Evolutionary conservation across 2,113 vertebrate species (phyloP).

Genomic region (Rhynchomys soricoides): DNA sequence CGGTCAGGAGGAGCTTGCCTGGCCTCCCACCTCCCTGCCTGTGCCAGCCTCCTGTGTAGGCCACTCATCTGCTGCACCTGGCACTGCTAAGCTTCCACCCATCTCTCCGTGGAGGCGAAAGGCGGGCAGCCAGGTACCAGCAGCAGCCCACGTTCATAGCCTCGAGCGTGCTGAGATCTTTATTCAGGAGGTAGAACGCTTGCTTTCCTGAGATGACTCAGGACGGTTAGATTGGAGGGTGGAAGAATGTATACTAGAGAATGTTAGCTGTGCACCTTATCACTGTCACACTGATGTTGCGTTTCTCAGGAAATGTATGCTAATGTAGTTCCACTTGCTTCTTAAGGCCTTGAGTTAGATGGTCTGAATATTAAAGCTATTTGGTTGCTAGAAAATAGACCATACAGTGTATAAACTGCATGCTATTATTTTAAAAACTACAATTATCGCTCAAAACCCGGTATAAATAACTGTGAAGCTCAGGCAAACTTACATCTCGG

Average conservation of each 20-base stretch:
- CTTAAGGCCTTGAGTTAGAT: conserved; percentile 37
- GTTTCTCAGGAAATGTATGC: conserved; percentile 61
- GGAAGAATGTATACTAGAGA: not conserved
- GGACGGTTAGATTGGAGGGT: not conserved
- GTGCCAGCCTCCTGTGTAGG: not conserved
- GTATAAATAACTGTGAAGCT: conserved; percentile 55
- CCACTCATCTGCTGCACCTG: not conserved
- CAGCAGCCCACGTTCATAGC: not conserved
- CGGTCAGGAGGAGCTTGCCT: not conserved
- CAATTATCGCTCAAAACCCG: conserved; percentile 18
- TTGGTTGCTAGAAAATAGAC: conserved; percentile 51
- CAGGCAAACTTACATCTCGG: not conserved
- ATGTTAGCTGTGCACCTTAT: conserved; percentile 18
- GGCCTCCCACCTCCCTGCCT: not conserved
- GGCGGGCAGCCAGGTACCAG: not conserved
- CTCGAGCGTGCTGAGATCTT: not conserved
- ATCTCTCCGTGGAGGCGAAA: not conserved
- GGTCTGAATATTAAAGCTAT: conserved; percentile 41
- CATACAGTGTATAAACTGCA: not conserved
- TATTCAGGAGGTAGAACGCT: conserved; percentile 41
- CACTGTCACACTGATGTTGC: conserved; percentile 28
- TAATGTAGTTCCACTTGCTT: conserved; percentile 45
- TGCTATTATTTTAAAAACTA: conserved; percentile 25
- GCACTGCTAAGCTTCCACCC: not conserved
- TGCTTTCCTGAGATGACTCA: conserved; percentile 57